Evolutionary conservation across 2,888 invertebrate genomes (phyloP).

Genomic region (Syritta pipiens): DNA sequence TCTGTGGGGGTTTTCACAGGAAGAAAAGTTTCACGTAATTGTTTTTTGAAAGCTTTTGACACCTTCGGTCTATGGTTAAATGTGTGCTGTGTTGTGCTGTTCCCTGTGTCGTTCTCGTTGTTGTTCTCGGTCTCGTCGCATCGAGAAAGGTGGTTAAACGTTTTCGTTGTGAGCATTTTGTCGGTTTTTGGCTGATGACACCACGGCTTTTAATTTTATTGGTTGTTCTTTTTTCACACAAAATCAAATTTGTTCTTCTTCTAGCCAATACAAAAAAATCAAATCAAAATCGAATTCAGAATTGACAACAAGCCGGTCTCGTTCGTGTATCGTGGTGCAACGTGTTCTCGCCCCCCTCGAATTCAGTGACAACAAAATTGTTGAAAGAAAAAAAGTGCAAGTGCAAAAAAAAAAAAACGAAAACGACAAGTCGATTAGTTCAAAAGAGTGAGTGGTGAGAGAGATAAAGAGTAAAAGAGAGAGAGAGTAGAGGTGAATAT

Average conservation of each 20-base stretch:
- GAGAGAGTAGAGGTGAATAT: constrained; percentile 40
- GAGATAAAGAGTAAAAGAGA: constrained; percentile 1
- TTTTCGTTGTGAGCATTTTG: constrained; percentile 60
- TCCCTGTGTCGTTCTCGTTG: neutral
- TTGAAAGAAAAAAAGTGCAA: neutral
- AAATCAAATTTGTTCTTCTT: neutral
- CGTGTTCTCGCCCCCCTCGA: constrained; percentile 1
- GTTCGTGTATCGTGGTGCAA: constrained; percentile 39
- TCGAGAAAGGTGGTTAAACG: constrained; percentile 51
- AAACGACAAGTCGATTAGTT: too few species aligned
- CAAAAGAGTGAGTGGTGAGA: constrained; percentile 26
- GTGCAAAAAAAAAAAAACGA: constrained; percentile 9
- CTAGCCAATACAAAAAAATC: too few species aligned
- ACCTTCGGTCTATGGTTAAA: constrained; percentile 51
- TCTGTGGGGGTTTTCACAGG: constrained; percentile 18
- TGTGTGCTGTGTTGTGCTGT: constrained; percentile 22
- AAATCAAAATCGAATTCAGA: too few species aligned
- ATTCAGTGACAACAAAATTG: constrained; percentile 1
- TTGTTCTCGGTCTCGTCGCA: neutral
- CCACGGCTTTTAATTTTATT: too few species aligned
- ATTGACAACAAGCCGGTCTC: too few species aligned
- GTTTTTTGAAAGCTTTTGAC: constrained; percentile 66
- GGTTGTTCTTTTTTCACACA: neutral
- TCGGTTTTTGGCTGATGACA: constrained; percentile 33
- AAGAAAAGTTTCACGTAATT: constrained; percentile 55